Base-by-base conservation (phyloP, 2,888 invertebrate species). In the Lepidocyrtinus sp. region DNA sequence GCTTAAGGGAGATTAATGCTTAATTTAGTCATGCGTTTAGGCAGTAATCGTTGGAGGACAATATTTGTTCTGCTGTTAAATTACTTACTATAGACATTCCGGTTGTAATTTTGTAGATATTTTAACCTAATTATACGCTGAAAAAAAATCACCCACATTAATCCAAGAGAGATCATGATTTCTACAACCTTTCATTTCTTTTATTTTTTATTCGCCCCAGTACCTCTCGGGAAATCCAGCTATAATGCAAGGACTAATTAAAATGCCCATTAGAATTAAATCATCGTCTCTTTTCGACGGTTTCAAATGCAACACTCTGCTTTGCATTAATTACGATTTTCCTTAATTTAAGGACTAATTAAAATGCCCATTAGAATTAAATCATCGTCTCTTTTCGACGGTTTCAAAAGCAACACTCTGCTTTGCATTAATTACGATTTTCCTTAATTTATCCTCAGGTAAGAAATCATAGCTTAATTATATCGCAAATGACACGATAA, bases 21-120 rank as follows among this genome's bases (percentile, higher is more conserved):
- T 50, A 50, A 50, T 50, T 50, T 50, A 50, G 12, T 50, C 50
- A 50, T 50, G 15, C 50, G 50, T 50, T 17, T 50, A 17, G 15
- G 50, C 50, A 50, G 17, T 50, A 50, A 50, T n/a, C 50, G 50
- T 17, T n/a, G 17, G 50, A 50, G 50, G 50, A 50, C 50, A 50
- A 36, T 36, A 36, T 12, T 12, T 50, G 12, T 12, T 50, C 50
- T 17, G 12, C 12, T 36, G 36, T 50, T 50, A 50, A n/a, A 50
- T 50, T 36, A 36, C 36, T 7, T 36, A 36, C 50, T 50, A 12
- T 2, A 12, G 5, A 50, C 50, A 50, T 50, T 50, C 50, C 50
- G 50, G 50, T n/a, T 15, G 50, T 50, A 17, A 50, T 50, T 50
- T 50, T 50, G 2, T 50, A 1, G 15, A 50, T 50, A 50, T 36